Percentiles rank a stretch among this genome's conserved stretches.
These are phyloP conservation scores for Sebastes itinus DNA, from an alignment of 2,797 vertebrate genomes.

Conservation along the genomic window DNA sequence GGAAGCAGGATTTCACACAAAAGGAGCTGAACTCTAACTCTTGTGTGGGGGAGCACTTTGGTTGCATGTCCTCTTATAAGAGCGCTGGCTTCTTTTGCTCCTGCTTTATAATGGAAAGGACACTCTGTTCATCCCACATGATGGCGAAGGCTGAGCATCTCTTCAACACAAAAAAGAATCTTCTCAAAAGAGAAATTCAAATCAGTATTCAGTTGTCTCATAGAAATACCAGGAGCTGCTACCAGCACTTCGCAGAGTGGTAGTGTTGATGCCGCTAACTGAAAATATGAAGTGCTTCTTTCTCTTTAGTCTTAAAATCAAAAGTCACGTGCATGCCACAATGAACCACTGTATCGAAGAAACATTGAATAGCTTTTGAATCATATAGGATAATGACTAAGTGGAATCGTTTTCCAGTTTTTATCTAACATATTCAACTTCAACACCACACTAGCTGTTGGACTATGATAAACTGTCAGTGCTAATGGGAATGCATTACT, in stretches of 20 bases:
- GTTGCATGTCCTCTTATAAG: constrained; percentile 5
- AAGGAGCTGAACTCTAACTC: constrained; percentile 12
- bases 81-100: background rate
- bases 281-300: background rate
- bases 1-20: constrained; percentile 18
- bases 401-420: background rate
- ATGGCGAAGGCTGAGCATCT: constrained; percentile 2
- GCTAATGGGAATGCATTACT: background rate
- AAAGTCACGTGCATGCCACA: background rate
- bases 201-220: constrained; percentile 1
- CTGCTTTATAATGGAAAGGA: constrained; percentile 17
- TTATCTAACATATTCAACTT: background rate
- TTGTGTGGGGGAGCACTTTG: constrained; percentile 12
- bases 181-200: constrained; percentile 22
- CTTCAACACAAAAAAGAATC: background rate
- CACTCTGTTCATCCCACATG: constrained; percentile 3
- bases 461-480: background rate
- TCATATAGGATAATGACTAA: background rate
- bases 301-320: background rate
- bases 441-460: background rate
- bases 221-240: background rate
- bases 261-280: background rate
- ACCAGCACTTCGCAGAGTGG: background rate
- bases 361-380: background rate
- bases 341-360: background rate